A percentile compares a stretch with the other conserved stretches of the same genome.
Evolutionary conservation across 2,888 invertebrate genomes (phyloP).

Genomic region (Dysmachus trigonus): DNA sequence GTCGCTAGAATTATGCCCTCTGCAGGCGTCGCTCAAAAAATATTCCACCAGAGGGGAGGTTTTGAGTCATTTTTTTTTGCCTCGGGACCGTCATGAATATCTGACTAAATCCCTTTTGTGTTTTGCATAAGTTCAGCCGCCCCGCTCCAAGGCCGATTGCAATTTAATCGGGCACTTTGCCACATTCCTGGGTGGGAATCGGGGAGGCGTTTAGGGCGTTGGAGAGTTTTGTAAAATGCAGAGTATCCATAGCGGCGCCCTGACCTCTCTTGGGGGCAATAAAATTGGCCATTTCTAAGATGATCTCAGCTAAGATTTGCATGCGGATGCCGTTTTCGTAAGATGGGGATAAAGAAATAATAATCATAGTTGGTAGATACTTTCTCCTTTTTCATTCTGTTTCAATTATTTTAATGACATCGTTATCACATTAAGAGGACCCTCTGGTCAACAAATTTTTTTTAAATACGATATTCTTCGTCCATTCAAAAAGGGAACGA

Average conservation of each 20-base stretch:
- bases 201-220: neutral
- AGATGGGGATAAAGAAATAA: neutral
- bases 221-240: neutral
- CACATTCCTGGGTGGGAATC: neutral
- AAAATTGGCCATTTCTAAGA: neutral
- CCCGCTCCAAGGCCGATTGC: neutral
- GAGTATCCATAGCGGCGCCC: neutral
- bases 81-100: neutral
- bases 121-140: neutral
- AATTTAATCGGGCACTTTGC: neutral
- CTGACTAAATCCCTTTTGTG: neutral
- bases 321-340: neutral
- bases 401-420: too few species aligned
- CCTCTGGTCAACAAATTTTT: too few species aligned
- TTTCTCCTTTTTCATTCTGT: neutral
- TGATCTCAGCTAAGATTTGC: neutral
- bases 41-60: neutral
- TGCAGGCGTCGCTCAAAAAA: neutral
- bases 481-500: too few species aligned
- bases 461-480: too few species aligned
- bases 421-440: too few species aligned
- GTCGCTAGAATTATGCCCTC: neutral
- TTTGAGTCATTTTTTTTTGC: neutral
- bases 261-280: neutral
- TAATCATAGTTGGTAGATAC: neutral